Conservation (phyloP, 2,113 vertebrate genomes). For the Gymnogyps californianus region DNA sequence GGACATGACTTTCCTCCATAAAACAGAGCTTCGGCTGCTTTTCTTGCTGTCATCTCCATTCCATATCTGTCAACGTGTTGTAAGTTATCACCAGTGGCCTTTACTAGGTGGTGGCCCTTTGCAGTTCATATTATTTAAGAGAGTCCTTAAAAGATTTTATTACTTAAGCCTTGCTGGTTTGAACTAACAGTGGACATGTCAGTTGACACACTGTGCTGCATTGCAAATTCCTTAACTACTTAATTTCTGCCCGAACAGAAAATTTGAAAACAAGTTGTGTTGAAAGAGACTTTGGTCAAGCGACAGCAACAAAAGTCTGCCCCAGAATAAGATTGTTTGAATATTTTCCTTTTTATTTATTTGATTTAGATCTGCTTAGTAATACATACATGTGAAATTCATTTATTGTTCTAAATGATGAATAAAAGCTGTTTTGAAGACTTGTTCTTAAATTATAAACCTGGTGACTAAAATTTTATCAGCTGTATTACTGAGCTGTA, state of each 20-base stretch:
- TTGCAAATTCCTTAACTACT: not conserved
- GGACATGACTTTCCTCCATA: not conserved
- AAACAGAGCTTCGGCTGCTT: not conserved
- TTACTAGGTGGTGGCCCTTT: not conserved
- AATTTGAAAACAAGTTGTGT: not conserved
- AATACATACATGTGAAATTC: not conserved
- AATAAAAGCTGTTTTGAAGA: not conserved
- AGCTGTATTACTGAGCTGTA: not conserved
- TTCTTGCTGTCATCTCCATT: not conserved
- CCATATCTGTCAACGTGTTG: fast-evolving
- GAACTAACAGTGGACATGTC: not conserved
- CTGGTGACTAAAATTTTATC: not conserved
- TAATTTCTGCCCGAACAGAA: not conserved
- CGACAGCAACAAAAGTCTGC: not conserved
- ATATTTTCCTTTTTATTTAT: not conserved
- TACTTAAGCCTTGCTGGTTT: not conserved
- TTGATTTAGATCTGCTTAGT: not conserved
- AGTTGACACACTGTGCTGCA: not conserved
- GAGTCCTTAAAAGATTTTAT: not conserved
- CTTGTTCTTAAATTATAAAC: not conserved
- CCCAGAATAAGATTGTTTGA: not conserved
- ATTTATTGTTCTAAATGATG: not conserved
- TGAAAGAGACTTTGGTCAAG: not conserved
- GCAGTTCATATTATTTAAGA: not conserved
- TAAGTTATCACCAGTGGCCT: not conserved